Evolutionary conservation across 2,797 vertebrate genomes (phyloP).

Genomic region (Dendrocincla tyrannina): DNA sequence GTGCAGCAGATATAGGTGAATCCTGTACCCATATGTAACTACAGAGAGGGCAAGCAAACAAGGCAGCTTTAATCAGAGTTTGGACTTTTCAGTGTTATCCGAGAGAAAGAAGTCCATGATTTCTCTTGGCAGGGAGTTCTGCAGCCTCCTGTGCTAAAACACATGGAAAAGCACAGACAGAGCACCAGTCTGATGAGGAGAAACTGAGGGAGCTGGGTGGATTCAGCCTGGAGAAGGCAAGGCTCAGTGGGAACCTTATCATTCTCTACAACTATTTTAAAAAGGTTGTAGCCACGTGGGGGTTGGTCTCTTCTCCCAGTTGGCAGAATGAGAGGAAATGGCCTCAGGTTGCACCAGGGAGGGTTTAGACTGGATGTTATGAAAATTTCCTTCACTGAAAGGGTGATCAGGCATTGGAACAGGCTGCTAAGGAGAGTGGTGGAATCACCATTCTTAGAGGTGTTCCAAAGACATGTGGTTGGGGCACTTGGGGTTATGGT

Average conservation of each 20-base stretch:
- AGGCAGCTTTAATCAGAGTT: background rate
- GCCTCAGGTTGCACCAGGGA: background rate
- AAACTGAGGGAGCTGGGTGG: background rate
- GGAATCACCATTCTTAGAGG: no score
- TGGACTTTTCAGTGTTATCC: background rate
- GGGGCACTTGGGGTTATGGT: background rate
- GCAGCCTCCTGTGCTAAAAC: background rate
- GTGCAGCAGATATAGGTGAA: background rate
- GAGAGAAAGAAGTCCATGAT: background rate
- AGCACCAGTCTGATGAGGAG: background rate
- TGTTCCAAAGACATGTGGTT: background rate
- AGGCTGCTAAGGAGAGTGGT: no score
- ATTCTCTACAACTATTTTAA: no score
- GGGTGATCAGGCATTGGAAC: background rate
- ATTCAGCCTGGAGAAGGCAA: background rate
- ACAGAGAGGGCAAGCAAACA: background rate
- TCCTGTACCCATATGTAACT: background rate
- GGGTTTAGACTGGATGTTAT: background rate
- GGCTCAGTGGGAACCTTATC: background rate
- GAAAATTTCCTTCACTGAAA: background rate
- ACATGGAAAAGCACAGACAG: background rate
- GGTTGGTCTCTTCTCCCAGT: accelerated
- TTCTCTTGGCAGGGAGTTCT: background rate
- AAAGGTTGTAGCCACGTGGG: background rate
- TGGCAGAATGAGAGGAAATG: background rate